Evolutionary conservation across 2,113 vertebrate genomes (phyloP).

Genomic region (Crotalus horridus): DNA sequence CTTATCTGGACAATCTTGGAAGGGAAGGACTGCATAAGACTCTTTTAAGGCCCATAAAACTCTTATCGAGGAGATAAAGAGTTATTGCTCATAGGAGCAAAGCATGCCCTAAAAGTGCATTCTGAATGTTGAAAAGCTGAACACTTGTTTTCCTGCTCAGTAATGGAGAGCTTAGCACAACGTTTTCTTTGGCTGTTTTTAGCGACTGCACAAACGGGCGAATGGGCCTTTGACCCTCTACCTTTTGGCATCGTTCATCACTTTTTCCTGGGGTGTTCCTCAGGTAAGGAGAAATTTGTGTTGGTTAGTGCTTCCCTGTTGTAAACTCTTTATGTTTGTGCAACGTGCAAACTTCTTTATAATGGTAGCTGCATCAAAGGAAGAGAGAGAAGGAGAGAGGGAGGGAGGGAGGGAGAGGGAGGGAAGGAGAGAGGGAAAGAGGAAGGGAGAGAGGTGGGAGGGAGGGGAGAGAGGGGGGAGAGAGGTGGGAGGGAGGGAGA

Average conservation of each 20-base stretch:
- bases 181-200: slow-evolving; percentile 6
- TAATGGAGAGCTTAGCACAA: neutral
- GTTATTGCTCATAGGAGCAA: neutral
- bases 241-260: slow-evolving; percentile 69
- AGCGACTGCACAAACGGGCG: slow-evolving; percentile 71
- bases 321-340: neutral
- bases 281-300: slow-evolving; percentile 71
- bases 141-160: neutral
- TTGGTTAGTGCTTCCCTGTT: neutral
- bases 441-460: accelerated
- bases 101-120: neutral
- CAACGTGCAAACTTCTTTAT: neutral
- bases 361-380: too few species aligned
- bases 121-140: neutral
- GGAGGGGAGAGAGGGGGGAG: accelerated
- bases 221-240: slow-evolving; percentile 68
- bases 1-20: neutral
- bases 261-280: slow-evolving; percentile 70
- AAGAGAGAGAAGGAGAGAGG: too few species aligned
- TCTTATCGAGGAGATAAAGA: neutral
- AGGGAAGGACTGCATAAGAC: neutral
- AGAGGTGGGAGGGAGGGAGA: accelerated
- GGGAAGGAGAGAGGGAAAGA: accelerated
- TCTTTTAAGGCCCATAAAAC: neutral
- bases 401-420: too few species aligned